Conservation (phyloP, 2,113 vertebrate genomes). For the Odocoileus virginianus region DNA sequence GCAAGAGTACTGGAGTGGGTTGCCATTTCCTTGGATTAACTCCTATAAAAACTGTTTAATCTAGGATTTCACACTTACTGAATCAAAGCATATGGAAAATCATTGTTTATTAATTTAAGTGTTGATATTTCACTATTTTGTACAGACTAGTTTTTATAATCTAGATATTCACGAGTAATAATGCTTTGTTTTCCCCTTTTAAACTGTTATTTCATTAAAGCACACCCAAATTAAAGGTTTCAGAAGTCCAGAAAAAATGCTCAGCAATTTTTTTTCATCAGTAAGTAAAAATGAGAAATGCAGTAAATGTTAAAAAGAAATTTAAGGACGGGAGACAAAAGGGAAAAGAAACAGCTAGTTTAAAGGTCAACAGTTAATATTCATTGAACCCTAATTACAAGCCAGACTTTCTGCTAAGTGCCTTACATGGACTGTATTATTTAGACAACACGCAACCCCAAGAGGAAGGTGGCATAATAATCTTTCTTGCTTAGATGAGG, state of each 20-base stretch:
- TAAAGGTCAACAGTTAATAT: neutral
- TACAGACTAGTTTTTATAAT: neutral
- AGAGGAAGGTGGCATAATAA: rapidly evolving
- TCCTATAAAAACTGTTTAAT: neutral
- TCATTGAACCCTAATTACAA: neutral
- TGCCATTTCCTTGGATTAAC: neutral
- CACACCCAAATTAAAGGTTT: neutral
- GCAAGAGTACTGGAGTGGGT: no score
- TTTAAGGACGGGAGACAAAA: neutral
- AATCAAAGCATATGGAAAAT: neutral
- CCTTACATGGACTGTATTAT: neutral
- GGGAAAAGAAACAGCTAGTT: neutral
- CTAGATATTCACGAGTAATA: neutral
- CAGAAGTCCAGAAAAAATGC: neutral
- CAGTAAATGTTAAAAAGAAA: neutral
- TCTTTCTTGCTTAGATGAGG: neutral
- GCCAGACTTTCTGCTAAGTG: neutral
- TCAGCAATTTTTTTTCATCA: neutral
- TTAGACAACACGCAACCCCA: no score
- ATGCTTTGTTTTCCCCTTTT: neutral
- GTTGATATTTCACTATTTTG: neutral
- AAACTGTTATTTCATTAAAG: neutral
- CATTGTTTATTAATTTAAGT: neutral
- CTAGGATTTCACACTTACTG: neutral
- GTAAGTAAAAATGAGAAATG: neutral